Evolutionary conservation across 2,797 vertebrate species (phyloP).

Genomic region (Nannoperca australis): DNA sequence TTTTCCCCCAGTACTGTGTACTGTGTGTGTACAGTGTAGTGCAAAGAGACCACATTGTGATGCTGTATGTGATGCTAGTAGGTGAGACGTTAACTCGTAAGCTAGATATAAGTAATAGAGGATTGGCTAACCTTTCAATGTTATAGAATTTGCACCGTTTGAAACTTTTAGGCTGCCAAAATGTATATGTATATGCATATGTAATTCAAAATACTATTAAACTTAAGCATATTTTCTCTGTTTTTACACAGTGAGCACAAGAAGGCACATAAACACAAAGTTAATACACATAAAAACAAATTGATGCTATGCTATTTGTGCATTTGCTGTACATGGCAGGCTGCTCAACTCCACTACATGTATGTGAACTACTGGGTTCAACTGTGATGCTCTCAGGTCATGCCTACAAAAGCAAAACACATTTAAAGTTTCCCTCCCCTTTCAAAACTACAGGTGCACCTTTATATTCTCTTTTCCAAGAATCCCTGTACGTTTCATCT

Average conservation of each 20-base stretch:
- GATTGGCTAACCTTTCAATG: not conserved
- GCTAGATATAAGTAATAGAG: not conserved
- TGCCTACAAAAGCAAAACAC: not conserved
- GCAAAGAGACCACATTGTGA: not conserved
- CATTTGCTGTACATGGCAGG: not conserved
- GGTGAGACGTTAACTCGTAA: not conserved
- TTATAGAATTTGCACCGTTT: not conserved
- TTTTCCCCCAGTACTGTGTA: too few relatives aligned
- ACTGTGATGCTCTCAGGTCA: too few relatives aligned
- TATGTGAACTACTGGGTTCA: not conserved
- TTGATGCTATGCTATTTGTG: not conserved
- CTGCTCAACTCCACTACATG: not conserved
- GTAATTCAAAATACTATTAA: not conserved
- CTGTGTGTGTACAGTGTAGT: not conserved
- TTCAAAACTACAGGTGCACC: not conserved
- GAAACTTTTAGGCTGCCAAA: not conserved
- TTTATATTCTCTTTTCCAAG: not conserved
- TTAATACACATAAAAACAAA: too few relatives aligned
- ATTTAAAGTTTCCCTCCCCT: not conserved
- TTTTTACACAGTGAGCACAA: not conserved
- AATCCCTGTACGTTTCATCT: not conserved
- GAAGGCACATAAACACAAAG: not conserved
- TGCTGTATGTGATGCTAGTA: not conserved
- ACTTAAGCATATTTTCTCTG: too few relatives aligned
- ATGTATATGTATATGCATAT: too few relatives aligned